Conservation (phyloP, 2,113 vertebrate species). For the Leptodactylus fuscus region DNA sequence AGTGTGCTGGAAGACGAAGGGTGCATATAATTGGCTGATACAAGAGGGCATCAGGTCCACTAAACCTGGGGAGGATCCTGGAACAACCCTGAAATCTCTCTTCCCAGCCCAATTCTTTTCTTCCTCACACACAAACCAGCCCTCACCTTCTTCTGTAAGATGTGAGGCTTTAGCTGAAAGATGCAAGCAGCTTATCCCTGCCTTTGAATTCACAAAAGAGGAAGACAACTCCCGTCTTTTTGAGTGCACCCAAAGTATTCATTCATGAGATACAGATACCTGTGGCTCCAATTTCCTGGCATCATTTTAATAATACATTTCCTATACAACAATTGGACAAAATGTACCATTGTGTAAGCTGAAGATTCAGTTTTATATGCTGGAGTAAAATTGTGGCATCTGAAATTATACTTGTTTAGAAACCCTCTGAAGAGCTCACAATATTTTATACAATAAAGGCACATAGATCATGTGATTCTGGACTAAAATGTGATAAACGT, state of each 20-base stretch:
- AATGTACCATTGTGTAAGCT: neutral
- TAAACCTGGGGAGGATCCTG: neutral
- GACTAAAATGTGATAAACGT: too few relatives aligned
- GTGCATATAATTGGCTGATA: constrained; percentile 21
- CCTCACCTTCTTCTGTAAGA: neutral
- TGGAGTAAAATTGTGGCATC: neutral
- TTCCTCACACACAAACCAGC: neutral
- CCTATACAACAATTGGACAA: too few relatives aligned
- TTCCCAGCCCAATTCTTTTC: neutral
- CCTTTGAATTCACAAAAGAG: neutral
- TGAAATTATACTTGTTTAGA: too few relatives aligned
- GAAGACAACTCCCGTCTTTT: neutral
- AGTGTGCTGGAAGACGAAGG: neutral
- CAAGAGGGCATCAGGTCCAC: neutral
- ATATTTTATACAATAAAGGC: too few relatives aligned
- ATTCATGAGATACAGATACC: neutral
- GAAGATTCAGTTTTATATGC: neutral
- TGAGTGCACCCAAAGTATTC: neutral
- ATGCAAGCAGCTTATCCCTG: neutral
- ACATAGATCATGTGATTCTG: too few relatives aligned
- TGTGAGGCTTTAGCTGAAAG: neutral
- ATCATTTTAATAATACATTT: too few relatives aligned
- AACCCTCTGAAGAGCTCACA: too few relatives aligned
- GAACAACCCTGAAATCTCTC: neutral
- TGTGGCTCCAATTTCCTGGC: too few relatives aligned